A percentile compares a stretch with the other conserved stretches of the same genome.
Evolutionary conservation across 2,113 vertebrate genomes (phyloP).

Genomic region (Aphelocoma coerulescens): DNA sequence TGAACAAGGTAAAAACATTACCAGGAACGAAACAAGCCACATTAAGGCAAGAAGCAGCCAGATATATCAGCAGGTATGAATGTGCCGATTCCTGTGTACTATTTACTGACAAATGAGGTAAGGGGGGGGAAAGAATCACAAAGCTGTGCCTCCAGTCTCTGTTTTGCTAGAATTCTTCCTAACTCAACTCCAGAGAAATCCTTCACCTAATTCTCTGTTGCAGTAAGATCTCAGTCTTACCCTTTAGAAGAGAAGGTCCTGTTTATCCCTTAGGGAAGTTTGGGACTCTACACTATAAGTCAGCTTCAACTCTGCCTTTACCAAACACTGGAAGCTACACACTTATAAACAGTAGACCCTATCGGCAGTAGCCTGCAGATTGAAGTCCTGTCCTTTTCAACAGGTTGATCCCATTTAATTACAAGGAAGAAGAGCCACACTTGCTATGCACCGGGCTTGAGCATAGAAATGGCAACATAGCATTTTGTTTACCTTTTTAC

Average conservation of each 20-base stretch:
- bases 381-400: not conserved
- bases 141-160: accelerated
- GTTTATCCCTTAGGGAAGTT: not conserved
- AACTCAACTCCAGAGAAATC: not conserved
- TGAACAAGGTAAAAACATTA: not conserved
- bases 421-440: accelerated
- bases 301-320: not conserved
- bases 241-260: not conserved
- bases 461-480: accelerated
- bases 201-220: not conserved
- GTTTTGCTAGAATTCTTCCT: not conserved
- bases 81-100: not conserved
- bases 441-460: accelerated
- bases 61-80: accelerated
- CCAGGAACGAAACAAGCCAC: not conserved
- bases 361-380: not conserved
- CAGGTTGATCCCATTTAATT: not conserved
- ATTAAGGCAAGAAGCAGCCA: not conserved
- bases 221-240: not conserved
- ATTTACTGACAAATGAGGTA: not conserved
- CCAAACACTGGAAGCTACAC: not conserved
- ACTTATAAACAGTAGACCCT: not conserved
- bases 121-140: accelerated
- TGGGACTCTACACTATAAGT: accelerated
- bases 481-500: not conserved